phyloP scores from a whole-genome alignment of 2,113 vertebrate species.

The Trachemys scripta region DNA sequence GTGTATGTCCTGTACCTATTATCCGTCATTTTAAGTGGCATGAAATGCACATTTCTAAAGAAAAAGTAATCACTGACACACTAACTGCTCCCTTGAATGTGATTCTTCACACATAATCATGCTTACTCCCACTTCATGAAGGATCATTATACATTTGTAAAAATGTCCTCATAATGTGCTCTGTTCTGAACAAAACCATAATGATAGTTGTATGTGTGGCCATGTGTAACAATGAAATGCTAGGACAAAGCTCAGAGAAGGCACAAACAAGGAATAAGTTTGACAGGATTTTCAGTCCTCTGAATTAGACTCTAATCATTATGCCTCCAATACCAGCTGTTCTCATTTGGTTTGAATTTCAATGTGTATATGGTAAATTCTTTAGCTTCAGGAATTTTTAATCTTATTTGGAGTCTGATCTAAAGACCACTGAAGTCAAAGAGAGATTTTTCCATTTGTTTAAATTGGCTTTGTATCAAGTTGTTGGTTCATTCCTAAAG shows the following conservation, averaged over 20 bases:
- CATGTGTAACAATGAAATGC: background rate
- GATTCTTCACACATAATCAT: conserved; percentile 47
- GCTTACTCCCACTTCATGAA: conserved; percentile 35
- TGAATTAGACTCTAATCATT: background rate
- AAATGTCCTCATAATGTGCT: conserved; percentile 6
- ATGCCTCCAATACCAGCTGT: background rate
- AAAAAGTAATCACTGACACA: conserved; percentile 45
- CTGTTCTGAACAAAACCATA: conserved; percentile 8
- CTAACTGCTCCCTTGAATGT: conserved; percentile 17
- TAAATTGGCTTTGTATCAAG: background rate
- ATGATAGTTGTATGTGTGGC: background rate
- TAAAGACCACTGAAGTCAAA: background rate
- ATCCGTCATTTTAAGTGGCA: conserved; percentile 38
- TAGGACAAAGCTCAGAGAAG: conserved; percentile 13
- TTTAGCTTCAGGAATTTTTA: background rate
- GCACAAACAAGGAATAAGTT: background rate
- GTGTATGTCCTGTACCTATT: background rate
- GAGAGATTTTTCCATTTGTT: background rate
- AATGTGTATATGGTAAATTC: background rate
- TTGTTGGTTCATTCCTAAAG: background rate
- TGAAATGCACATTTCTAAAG: conserved; percentile 44
- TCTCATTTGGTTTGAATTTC: background rate
- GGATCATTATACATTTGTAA: conserved; percentile 28
- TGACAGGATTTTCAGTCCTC: background rate
- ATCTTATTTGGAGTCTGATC: background rate